Percentiles rank a stretch among this genome's conserved stretches.
Evolutionary conservation across 2,113 vertebrate species (phyloP).

Genomic region (Capreolus pygargus): DNA sequence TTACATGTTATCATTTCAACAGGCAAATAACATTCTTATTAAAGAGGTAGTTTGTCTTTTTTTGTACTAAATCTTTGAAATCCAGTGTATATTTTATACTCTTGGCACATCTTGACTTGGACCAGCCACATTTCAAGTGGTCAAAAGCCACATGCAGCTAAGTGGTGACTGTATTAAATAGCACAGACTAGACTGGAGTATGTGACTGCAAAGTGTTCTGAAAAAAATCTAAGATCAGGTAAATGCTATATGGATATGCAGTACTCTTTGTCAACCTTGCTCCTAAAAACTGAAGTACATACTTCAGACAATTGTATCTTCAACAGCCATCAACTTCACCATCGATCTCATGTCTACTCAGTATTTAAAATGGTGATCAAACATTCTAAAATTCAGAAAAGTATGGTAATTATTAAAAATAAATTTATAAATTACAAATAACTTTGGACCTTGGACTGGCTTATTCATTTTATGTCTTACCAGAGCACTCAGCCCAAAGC

Average conservation of each 20-base stretch:
- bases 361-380: conserved; percentile 36
- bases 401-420: neutral
- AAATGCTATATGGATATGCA: neutral
- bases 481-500: neutral
- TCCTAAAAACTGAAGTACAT: conserved; percentile 54
- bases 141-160: neutral
- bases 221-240: conserved; percentile 36
- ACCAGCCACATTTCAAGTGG: neutral
- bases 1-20: neutral
- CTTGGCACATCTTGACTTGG: neutral
- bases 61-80: neutral
- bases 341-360: conserved; percentile 10
- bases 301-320: conserved; percentile 57
- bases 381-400: conserved; percentile 29
- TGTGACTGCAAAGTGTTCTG: conserved; percentile 58
- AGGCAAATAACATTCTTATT: neutral
- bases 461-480: neutral
- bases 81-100: neutral
- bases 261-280: conserved; percentile 38
- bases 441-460: neutral
- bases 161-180: neutral
- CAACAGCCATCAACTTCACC: conserved; percentile 61
- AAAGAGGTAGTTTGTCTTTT: neutral
- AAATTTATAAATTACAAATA: neutral
- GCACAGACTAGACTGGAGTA: neutral